Evolutionary conservation across 2,113 vertebrate genomes (phyloP), one percentile per base, ranked within the genome.

Genomic region (Notothenia coriiceps): DNA sequence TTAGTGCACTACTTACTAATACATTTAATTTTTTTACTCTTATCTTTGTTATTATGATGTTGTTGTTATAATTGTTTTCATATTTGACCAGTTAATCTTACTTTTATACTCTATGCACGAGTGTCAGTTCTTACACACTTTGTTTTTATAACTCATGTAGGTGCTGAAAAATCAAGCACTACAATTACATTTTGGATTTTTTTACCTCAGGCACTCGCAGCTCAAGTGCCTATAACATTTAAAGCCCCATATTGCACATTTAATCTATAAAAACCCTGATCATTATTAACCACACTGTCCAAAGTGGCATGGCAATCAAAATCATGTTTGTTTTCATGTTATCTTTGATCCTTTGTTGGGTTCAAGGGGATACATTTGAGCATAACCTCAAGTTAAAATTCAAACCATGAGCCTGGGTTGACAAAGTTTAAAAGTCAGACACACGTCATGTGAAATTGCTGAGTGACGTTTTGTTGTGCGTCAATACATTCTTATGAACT

Each of bases 341-440:
- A 89, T 54, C 70, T 66, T 57, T 59, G 61, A 52, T 29, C 43
- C 55, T 35, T 78, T 79, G 74, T 79, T 7, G 43, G 57, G 17
- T 65, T 68, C 11, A 61, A 75, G 43, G 13, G 22, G 22, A 35
- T 17, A 22, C 47, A 22, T 75, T 11, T 52, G 10, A 62, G 18
- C 2, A 22, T 67, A 66, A 77, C 35, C 40, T 47, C 1, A 6
- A 35, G 66, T 67, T 47, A n/a, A 54, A 76, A 64, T 50, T 70
- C 50, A 77, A 55, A 17, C 10, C 11, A 43, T 29, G 66, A 72
- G 52, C 12, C 13, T 40, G n/a, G 29, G 49, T 40, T 33, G 15
- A 76, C 60, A 71, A 40, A 40, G 35, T 40, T 40, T 49, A 18
- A 18, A 44, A 71, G 11, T 59, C 52, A 67, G 62, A 50, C n/a